A percentile compares a stretch with the other conserved stretches of the same genome.
Evolutionary conservation across 2,113 vertebrate species (phyloP).

Genomic region (Micromys minutus): DNA sequence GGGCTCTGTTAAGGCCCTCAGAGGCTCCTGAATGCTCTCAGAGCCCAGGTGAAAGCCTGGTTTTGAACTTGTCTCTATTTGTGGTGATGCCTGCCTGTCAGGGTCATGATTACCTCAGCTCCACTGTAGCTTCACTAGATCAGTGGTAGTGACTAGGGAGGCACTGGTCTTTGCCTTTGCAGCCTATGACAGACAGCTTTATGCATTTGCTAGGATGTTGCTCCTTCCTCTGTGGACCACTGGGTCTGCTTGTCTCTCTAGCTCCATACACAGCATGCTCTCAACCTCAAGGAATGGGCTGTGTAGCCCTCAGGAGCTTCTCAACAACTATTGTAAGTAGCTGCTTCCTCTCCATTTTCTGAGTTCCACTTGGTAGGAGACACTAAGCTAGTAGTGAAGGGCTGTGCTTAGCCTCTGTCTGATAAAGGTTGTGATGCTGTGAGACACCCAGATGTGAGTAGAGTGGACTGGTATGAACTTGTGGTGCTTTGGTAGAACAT

Average conservation of each 20-base stretch:
- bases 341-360: neutral
- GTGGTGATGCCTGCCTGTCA: neutral
- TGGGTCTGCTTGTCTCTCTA: neutral
- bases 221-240: neutral
- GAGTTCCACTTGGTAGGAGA: neutral
- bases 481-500: neutral
- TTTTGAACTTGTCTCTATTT: neutral
- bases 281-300: neutral
- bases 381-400: neutral
- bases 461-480: neutral
- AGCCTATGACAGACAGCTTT: neutral
- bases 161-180: neutral
- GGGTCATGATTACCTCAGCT: neutral
- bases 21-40: neutral
- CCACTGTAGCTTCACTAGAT: neutral
- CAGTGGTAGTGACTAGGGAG: neutral
- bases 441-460: neutral
- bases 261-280: neutral
- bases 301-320: neutral
- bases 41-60: neutral
- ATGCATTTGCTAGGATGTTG: fast-evolving
- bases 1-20: neutral
- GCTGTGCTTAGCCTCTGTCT: neutral
- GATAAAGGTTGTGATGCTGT: neutral
- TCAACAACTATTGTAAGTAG: too few relatives aligned